Conservation (phyloP, 2,113 vertebrate genomes). For the Ageneiosus marmoratus region DNA sequence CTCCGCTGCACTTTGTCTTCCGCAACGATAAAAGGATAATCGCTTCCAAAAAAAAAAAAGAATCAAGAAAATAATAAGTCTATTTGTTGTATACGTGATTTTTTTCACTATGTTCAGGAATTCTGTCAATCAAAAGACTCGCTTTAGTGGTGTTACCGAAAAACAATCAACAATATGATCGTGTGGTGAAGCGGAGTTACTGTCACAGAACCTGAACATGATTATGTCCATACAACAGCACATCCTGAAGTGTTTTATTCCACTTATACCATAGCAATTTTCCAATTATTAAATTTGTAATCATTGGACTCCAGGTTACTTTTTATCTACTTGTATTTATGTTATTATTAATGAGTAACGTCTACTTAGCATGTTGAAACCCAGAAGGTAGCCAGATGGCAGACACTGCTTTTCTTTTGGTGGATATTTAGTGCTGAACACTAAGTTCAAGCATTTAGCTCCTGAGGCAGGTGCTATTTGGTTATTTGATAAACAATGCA, state of each 20-base stretch:
- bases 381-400: no score
- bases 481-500: neutral
- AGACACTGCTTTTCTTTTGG: neutral
- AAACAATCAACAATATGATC: neutral
- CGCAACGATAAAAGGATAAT: constrained; percentile 8
- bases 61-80: neutral
- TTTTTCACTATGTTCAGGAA: neutral
- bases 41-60: neutral
- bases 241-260: neutral
- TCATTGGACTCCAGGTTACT: no score
- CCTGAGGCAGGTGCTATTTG: neutral
- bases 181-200: neutral
- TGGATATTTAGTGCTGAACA: no score
- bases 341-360: no score
- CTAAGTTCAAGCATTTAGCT: no score
- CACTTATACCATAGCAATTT: neutral
- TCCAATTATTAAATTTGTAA: neutral
- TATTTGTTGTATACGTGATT: neutral
- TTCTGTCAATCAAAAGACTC: fast-evolving
- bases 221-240: neutral
- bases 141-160: neutral
- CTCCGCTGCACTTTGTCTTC: neutral
- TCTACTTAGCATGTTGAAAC: no score
- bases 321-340: neutral
- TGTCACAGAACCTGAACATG: neutral